These are phyloP conservation scores for Pogonognathellus flavescens DNA, from an alignment of 1,140 invertebrate species.

Conservation along the genomic window DNA sequence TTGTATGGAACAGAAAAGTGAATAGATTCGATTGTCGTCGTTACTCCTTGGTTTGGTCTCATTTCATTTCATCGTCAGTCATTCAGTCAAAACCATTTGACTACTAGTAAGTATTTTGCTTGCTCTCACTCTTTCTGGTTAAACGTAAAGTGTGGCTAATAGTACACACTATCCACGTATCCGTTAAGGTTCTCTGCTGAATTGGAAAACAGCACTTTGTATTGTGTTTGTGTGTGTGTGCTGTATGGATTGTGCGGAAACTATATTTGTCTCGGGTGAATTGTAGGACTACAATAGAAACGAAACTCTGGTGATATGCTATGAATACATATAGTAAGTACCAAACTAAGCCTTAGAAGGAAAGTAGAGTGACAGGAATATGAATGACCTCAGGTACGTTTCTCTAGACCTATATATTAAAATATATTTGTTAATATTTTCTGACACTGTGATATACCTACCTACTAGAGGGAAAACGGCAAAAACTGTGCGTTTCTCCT, in stretches of 20 bases:
- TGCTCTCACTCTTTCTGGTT: conserved; percentile 12
- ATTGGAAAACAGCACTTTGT: neutral
- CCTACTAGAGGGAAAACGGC: neutral
- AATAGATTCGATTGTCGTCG: conserved; percentile 26
- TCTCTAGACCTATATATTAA: conserved; percentile 10
- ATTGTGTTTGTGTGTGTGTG: conserved; percentile 2
- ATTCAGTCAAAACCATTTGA: conserved; percentile 3
- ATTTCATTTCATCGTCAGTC: conserved; percentile 29
- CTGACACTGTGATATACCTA: neutral
- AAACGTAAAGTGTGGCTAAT: neutral
- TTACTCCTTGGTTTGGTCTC: conserved; percentile 1
- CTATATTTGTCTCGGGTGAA: conserved; percentile 6
- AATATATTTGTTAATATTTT: conserved; percentile 39
- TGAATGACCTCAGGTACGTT: conserved; percentile 49
- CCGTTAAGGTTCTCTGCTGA: neutral
- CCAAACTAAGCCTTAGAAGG: conserved; percentile 5
- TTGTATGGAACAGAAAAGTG: conserved; percentile 35
- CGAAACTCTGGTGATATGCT: neutral
- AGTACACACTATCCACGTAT: neutral
- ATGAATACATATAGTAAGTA: conserved; percentile 1
- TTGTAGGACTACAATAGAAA: conserved; percentile 9
- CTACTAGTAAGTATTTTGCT: neutral
- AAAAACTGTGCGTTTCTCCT: neutral
- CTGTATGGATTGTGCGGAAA: neutral
- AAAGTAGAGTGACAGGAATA: conserved; percentile 52